Evolutionary conservation across 2,888 invertebrate genomes (phyloP), one percentile per base, ranked within the genome.

Genomic region (Clepsis dumicolana): DNA sequence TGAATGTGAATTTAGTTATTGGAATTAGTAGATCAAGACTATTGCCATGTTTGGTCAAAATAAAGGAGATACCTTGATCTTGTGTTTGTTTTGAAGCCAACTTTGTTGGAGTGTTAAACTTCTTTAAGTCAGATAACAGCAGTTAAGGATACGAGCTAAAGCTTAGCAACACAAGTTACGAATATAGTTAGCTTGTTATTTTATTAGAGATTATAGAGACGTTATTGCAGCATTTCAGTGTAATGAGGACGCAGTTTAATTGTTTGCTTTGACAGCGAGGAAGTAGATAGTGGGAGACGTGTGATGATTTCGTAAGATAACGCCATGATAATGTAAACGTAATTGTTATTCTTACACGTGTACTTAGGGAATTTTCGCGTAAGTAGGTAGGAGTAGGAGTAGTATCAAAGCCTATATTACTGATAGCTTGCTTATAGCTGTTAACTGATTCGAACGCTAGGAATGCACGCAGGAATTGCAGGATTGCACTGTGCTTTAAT

Each of bases 281-380:
- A 62, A 54, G 65, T 27, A 66, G 66, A 66, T 62, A 66, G 54
- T 66, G 32, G 3, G 44, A 61, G 54, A 61, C 35, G 48, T 66
- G 54, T 50, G 61, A 62, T 66, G 61, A 62, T 66, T 61, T 66
- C 61, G 48, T 48, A 50, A 66, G 66, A 66, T 66, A 66, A 61
- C 66, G 66, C 54, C 48, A 56, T 35, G 54, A 35, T 41, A 62
- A 66, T 54, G 61, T 60, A 44, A 60, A 66, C 61, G 16, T 54
- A 59, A 65, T 60, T 60, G 65, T 60, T 60, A 38, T 61, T 53
- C 14, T 60, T 35, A 56, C 24, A 38, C 24, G 21, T 18, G 18
- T 21, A 56, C 25, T 12, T 10, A 56, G 29, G 48, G 56, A 67
- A 56, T 41, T 38, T 65, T 41, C 35, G 38, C 44, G n/a, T 52